These are phyloP conservation scores for Muscicapa adusta DNA, from an alignment of 2,113 vertebrate genomes.

Conservation along the genomic window DNA sequence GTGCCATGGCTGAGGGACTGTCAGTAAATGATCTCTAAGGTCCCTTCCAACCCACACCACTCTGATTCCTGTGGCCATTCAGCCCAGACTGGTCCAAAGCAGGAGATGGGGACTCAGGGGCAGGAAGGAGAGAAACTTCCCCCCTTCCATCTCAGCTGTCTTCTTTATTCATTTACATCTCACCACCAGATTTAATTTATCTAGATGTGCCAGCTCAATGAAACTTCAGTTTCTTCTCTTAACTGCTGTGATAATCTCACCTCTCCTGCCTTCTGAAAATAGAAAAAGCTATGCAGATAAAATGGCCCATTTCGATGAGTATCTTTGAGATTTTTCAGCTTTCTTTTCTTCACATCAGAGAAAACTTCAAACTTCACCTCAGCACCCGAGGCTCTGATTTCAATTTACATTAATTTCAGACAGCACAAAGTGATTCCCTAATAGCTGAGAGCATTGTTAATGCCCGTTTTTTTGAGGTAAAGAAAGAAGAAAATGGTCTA, in stretches of 20 bases:
- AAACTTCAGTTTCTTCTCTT: neutral
- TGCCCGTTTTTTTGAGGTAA: neutral
- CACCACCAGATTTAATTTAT: neutral
- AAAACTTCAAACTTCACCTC: constrained; percentile 15
- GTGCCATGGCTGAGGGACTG: neutral
- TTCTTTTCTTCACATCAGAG: neutral
- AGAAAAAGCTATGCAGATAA: neutral
- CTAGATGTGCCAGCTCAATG: neutral
- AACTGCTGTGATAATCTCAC: neutral
- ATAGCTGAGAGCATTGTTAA: neutral
- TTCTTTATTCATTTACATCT: neutral
- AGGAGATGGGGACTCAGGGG: neutral
- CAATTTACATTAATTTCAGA: constrained; percentile 39
- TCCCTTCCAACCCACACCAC: neutral
- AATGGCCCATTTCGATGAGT: neutral
- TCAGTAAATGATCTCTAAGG: neutral
- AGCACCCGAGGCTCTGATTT: neutral
- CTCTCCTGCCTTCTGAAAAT: neutral
- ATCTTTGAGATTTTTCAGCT: neutral
- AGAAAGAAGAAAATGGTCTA: neutral
- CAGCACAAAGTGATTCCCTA: neutral
- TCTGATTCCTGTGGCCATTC: neutral
- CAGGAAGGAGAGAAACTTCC: neutral
- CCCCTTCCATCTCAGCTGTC: neutral
- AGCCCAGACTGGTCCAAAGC: neutral